Percentiles rank a stretch among this genome's conserved stretches.
phyloP scores from a whole-genome alignment of 2,888 invertebrate species.

The Cryptophagus acutangulus region DNA sequence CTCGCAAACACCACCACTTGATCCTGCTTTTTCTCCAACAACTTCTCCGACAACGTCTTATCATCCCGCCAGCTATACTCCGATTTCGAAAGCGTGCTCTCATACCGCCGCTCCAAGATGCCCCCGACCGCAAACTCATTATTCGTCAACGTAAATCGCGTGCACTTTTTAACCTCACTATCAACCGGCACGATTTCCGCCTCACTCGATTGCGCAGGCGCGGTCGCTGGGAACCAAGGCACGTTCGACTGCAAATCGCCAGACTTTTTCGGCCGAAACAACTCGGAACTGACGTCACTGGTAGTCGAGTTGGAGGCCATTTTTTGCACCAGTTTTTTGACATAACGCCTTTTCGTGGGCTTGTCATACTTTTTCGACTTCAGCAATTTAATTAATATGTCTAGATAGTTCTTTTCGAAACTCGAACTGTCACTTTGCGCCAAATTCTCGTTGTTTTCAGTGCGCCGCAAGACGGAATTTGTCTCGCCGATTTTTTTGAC shows the following conservation, averaged over 20 bases:
- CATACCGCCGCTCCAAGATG: background rate
- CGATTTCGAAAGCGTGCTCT: background rate
- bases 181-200: conserved; percentile 14
- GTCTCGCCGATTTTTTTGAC: conserved; percentile 21
- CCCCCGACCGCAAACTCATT: conserved; percentile 15
- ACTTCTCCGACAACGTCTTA: conserved; percentile 49
- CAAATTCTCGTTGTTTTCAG: conserved; percentile 7
- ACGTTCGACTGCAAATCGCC: conserved; percentile 36
- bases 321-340: conserved; percentile 61
- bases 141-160: conserved; percentile 19
- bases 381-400: conserved; percentile 56
- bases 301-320: conserved; percentile 57
- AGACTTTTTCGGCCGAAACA: conserved; percentile 47
- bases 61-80: conserved; percentile 46
- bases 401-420: conserved; percentile 55
- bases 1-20: conserved; percentile 44
- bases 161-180: conserved; percentile 13
- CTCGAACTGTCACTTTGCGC: conserved; percentile 7
- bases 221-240: conserved; percentile 43
- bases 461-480: conserved; percentile 4
- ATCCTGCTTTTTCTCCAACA: conserved; percentile 41
- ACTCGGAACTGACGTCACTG: conserved; percentile 50
- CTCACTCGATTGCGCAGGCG: conserved; percentile 10
- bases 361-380: conserved; percentile 57
- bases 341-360: conserved; percentile 57